These are phyloP conservation scores for Lanistes nyassanus DNA, from an alignment of 1,140 invertebrate species.

Conservation along the genomic window DNA sequence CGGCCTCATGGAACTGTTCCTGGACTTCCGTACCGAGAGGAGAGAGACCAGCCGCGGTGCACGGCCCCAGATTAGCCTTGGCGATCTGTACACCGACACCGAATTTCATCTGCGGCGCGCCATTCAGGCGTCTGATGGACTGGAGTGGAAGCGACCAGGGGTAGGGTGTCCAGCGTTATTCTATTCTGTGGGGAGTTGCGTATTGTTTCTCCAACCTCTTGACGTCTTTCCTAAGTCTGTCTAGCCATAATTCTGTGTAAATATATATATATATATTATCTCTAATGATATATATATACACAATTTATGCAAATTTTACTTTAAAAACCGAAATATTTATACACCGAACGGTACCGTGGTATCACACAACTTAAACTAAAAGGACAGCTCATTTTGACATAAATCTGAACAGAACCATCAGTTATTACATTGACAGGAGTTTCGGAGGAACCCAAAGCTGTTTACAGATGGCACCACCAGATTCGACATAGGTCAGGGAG, in stretches of 20 bases:
- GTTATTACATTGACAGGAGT: conserved; percentile 42
- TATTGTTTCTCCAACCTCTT: too few relatives aligned
- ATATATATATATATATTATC: not conserved
- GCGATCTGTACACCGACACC: not conserved
- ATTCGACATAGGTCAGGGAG: conserved; percentile 61
- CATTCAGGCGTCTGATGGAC: too few relatives aligned
- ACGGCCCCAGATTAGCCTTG: not conserved
- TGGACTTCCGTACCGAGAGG: not conserved
- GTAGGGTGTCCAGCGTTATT: not conserved
- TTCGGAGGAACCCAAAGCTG: conserved; percentile 43
- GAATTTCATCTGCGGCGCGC: too few relatives aligned
- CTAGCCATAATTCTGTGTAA: not conserved
- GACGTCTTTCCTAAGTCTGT: not conserved
- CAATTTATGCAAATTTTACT: not conserved
- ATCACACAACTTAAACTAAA: too few relatives aligned
- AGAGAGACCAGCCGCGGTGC: not conserved
- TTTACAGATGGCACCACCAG: conserved; percentile 55
- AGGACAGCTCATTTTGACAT: too few relatives aligned
- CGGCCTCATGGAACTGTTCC: not conserved
- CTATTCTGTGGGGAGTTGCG: too few relatives aligned
- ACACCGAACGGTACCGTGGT: too few relatives aligned
- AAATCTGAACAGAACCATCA: not conserved
- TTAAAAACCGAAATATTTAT: too few relatives aligned
- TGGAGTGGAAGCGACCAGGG: not conserved
- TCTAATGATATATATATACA: not conserved